Conservation (phyloP, 2,888 invertebrate genomes). For the Andrena fulva region DNA sequence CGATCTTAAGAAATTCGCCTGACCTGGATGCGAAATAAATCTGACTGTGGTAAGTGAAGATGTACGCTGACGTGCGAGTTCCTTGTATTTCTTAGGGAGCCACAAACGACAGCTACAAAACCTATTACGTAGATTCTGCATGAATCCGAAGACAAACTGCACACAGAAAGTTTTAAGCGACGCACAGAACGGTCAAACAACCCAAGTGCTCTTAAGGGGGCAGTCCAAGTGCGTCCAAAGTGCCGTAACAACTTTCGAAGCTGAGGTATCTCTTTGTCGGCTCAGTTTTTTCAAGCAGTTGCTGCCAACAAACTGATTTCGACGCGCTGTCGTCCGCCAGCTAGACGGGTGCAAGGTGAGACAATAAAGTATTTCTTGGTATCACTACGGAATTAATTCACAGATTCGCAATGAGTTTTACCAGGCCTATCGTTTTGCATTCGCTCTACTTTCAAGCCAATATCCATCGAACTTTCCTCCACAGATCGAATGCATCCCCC, state of each 20-base stretch:
- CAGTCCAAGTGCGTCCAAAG: slow-evolving; percentile 19
- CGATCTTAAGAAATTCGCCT: no score
- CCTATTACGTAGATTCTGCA: slow-evolving; percentile 6
- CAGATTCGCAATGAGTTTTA: no score
- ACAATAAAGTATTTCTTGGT: slow-evolving; percentile 9
- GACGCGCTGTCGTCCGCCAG: slow-evolving; percentile 23
- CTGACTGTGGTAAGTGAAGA: not conserved
- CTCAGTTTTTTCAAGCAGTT: slow-evolving; percentile 48
- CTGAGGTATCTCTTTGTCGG: slow-evolving; percentile 66
- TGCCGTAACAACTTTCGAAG: slow-evolving; percentile 59
- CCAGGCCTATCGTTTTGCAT: no score
- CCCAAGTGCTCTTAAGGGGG: slow-evolving; percentile 58
- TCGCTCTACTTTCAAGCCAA: no score
- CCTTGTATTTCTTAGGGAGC: not conserved
- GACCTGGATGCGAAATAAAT: not conserved
- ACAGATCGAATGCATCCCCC: not conserved
- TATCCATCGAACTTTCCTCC: not conserved
- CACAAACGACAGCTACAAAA: not conserved
- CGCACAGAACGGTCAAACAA: slow-evolving; percentile 62
- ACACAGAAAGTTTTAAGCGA: slow-evolving; percentile 49
- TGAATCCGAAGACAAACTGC: slow-evolving; percentile 10
- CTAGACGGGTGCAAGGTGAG: slow-evolving; percentile 11
- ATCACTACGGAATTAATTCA: no score
- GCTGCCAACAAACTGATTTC: slow-evolving; percentile 40
- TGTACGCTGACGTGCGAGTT: not conserved